Evolutionary conservation across 2,113 vertebrate species (phyloP).

Genomic region (Megaceryle maxima): DNA sequence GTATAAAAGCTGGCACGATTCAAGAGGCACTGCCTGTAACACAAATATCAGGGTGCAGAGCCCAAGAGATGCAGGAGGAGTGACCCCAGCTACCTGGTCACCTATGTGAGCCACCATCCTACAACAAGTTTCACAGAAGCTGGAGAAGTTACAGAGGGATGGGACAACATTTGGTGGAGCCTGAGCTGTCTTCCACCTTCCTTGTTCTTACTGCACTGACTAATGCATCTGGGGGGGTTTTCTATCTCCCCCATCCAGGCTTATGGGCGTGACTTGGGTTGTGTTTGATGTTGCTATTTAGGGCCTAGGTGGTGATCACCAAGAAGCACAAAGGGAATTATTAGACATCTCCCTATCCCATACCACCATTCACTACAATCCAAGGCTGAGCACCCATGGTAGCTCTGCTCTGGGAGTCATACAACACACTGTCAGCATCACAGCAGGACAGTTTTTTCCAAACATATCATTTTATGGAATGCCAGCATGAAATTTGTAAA

Average conservation of each 20-base stretch:
- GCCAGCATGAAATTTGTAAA: neutral
- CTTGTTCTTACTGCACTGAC: neutral
- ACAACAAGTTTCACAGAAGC: fast-evolving
- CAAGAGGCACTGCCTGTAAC: neutral
- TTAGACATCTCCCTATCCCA: neutral
- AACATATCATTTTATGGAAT: neutral
- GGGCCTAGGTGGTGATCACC: neutral
- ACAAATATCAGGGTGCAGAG: neutral
- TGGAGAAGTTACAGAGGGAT: neutral
- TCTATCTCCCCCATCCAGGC: neutral
- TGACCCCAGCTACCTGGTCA: fast-evolving
- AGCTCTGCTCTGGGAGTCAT: neutral
- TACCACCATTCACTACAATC: fast-evolving
- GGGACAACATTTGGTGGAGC: fast-evolving
- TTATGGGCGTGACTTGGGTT: neutral
- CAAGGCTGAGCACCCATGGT: neutral
- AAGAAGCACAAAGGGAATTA: neutral
- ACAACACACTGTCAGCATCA: neutral
- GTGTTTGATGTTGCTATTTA: neutral
- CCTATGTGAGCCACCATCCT: neutral
- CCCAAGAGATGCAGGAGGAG: neutral
- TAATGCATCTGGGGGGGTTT: neutral
- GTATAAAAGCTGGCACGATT: neutral
- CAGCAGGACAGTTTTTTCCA: slow-evolving; percentile 3
- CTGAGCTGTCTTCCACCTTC: neutral